A percentile compares a stretch with the other conserved stretches of the same genome.
Conservation (phyloP, 2,113 vertebrate species). For the Dipodomys stephensi region DNA sequence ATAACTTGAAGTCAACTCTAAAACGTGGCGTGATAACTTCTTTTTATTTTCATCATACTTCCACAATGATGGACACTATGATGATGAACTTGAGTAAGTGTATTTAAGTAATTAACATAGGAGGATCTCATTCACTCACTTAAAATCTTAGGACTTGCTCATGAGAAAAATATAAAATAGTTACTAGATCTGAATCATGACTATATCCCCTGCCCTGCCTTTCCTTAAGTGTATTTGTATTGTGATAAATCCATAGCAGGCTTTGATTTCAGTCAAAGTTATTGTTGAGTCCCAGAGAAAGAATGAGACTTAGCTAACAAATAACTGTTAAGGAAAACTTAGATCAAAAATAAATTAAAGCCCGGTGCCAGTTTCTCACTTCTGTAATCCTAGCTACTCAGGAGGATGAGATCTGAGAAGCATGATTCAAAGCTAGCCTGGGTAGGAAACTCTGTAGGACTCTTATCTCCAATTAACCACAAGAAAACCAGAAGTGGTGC, state of each 20-base stretch:
- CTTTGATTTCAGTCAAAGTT: neutral
- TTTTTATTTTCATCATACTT: neutral
- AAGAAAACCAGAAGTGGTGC: too few relatives aligned
- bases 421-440: too few relatives aligned
- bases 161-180: neutral
- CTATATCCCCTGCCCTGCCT: neutral
- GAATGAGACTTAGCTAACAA: neutral
- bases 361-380: too few relatives aligned
- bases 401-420: too few relatives aligned
- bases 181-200: neutral
- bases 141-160: slow-evolving; percentile 12
- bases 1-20: neutral
- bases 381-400: too few relatives aligned
- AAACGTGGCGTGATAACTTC: neutral
- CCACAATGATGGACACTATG: neutral
- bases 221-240: neutral
- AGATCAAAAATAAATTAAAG: neutral
- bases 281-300: neutral
- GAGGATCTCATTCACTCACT: neutral
- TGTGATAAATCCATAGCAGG: neutral
- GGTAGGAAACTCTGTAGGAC: too few relatives aligned
- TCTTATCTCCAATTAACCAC: too few relatives aligned
- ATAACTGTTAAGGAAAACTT: neutral
- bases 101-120: neutral
- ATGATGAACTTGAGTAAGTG: neutral